Percentiles rank a stretch among this genome's conserved stretches.
These are phyloP conservation scores for Marmota flaviventris DNA, from an alignment of 2,113 vertebrate species.

Conservation along the genomic window DNA sequence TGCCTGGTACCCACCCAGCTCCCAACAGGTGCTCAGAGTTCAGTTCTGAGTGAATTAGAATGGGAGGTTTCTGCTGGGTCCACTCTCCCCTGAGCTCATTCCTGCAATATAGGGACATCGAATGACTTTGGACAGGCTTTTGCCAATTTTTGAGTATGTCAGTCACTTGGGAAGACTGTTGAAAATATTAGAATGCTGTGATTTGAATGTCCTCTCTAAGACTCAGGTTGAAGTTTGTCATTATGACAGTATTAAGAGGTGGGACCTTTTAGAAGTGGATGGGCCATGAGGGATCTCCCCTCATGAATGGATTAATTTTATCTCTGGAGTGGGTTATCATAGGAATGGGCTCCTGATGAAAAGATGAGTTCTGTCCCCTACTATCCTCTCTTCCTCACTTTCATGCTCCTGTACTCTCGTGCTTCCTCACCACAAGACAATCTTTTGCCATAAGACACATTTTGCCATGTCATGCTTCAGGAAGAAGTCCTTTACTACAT, in stretches of 20 bases:
- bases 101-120: too few relatives aligned
- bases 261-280: neutral
- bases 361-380: neutral
- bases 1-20: neutral
- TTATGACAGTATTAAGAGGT: neutral
- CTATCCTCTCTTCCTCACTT: neutral
- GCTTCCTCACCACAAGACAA: neutral
- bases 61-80: neutral
- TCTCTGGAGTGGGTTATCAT: neutral
- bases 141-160: neutral
- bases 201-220: neutral
- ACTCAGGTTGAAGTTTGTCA: neutral
- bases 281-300: neutral
- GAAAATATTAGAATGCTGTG: neutral
- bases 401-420: neutral
- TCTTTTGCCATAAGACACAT: neutral
- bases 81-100: neutral
- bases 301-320: neutral
- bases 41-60: neutral
- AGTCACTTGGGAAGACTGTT: neutral
- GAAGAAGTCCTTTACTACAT: neutral
- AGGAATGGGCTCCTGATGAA: neutral
- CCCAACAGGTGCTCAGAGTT: neutral
- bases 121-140: neutral
- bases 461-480: neutral